Evolutionary conservation across 2,113 vertebrate genomes (phyloP).

Genomic region (Ictidomys tridecemlineatus): DNA sequence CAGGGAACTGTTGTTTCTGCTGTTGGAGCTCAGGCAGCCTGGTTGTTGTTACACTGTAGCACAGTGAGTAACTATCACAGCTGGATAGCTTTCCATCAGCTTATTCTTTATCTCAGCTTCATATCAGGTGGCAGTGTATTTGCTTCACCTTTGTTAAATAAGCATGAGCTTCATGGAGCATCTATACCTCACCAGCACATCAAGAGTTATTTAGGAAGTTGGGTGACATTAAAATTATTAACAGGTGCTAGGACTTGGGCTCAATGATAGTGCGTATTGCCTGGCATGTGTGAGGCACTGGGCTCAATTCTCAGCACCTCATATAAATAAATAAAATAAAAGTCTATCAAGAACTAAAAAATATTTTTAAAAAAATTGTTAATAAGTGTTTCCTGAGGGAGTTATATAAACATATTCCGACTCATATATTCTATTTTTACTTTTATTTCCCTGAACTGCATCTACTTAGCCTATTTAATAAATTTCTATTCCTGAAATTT

Average conservation of each 20-base stretch:
- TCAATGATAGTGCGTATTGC: too few species aligned
- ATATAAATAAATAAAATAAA: too few species aligned
- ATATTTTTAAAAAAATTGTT: background rate
- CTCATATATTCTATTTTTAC: background rate
- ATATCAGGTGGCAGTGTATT: background rate
- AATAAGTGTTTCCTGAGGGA: rapidly evolving
- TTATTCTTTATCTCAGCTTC: background rate
- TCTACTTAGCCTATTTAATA: too few species aligned
- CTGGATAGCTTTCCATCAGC: background rate
- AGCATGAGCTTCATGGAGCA: background rate
- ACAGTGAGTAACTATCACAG: background rate
- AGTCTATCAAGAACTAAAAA: too few species aligned
- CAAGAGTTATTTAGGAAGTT: background rate
- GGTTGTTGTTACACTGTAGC: background rate
- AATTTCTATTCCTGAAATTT: background rate
- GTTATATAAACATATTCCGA: background rate
- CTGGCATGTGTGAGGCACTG: too few species aligned
- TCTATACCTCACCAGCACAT: background rate
- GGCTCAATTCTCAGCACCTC: too few species aligned
- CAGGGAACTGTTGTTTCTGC: background rate
- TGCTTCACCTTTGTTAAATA: background rate
- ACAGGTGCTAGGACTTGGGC: too few species aligned
- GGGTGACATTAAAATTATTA: background rate
- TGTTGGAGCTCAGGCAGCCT: background rate
- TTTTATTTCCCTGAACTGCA: background rate